These are phyloP conservation scores for Cetoscarus ocellatus DNA, from an alignment of 2,797 vertebrate species.

Conservation along the genomic window DNA sequence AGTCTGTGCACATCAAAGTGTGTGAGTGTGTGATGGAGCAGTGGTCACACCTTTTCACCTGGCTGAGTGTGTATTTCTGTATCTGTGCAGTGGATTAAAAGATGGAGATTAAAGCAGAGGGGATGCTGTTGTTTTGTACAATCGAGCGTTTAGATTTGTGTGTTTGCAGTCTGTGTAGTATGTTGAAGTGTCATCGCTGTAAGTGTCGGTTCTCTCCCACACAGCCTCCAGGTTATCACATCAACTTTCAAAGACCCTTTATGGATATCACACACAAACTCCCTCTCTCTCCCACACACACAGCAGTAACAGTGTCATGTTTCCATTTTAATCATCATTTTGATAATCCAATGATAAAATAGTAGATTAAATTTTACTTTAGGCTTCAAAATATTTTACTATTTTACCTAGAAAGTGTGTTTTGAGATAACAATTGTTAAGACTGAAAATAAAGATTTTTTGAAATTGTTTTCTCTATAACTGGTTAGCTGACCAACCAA, in stretches of 20 bases:
- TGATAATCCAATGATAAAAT: no score
- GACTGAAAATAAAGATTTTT: no score
- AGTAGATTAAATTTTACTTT: no score
- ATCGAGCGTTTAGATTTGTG: background rate
- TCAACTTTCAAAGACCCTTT: conserved; percentile 35
- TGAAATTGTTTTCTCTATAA: no score
- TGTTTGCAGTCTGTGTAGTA: conserved; percentile 8
- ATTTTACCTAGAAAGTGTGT: no score
- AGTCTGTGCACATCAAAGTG: no score
- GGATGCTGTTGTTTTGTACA: no score
- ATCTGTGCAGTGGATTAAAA: background rate
- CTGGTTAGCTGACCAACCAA: no score
- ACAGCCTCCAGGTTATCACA: background rate
- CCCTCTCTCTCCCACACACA: conserved; percentile 9
- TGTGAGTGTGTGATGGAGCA: no score
- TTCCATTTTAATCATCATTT: no score
- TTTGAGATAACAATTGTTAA: no score
- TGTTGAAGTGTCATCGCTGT: conserved; percentile 30
- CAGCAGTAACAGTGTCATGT: background rate
- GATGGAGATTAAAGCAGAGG: background rate
- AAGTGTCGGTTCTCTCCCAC: background rate
- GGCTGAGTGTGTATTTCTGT: background rate
- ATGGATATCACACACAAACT: conserved; percentile 22
- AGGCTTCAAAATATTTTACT: no score
- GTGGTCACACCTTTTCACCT: background rate